These are phyloP conservation scores for Corydoras sp. DNA, from an alignment of 2,113 vertebrate species.

Conservation along the genomic window DNA sequence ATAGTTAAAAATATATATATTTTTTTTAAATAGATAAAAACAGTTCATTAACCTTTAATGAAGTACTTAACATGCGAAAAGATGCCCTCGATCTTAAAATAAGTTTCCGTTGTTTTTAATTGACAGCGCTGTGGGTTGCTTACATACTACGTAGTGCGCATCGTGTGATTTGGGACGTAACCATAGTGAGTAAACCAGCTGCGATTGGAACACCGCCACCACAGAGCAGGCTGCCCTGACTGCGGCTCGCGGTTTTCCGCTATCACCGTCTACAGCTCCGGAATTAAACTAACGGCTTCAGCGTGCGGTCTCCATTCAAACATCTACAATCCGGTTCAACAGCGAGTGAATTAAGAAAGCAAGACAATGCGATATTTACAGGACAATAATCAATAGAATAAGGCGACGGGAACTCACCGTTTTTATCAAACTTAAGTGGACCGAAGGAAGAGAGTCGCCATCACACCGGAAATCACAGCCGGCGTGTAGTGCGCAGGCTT, in stretches of 20 bases:
- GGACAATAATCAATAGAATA: too few species aligned
- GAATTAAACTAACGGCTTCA: too few species aligned
- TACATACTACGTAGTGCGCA: not conserved
- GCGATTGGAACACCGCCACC: slow-evolving; percentile 7
- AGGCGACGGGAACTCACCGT: slow-evolving; percentile 18
- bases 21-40: too few species aligned
- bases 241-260: slow-evolving; percentile 16
- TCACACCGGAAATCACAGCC: slow-evolving; percentile 70
- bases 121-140: not conserved
- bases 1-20: too few species aligned
- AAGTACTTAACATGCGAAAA: too few species aligned
- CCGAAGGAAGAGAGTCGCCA: slow-evolving; percentile 60
- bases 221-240: not conserved
- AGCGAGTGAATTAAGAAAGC: too few species aligned
- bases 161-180: not conserved
- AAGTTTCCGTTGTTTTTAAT: too few species aligned
- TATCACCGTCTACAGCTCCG: not conserved
- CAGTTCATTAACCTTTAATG: too few species aligned
- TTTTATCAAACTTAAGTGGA: slow-evolving; percentile 37
- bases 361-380: not conserved
- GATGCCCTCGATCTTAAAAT: too few species aligned
- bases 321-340: too few species aligned
- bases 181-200: not conserved
- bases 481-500: not conserved
- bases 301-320: too few species aligned